Evolutionary conservation across 35 echinoderm and acorn worm species (phyloP), one percentile per base, ranked within the genome.

Genomic region (Anneissia japonica): DNA sequence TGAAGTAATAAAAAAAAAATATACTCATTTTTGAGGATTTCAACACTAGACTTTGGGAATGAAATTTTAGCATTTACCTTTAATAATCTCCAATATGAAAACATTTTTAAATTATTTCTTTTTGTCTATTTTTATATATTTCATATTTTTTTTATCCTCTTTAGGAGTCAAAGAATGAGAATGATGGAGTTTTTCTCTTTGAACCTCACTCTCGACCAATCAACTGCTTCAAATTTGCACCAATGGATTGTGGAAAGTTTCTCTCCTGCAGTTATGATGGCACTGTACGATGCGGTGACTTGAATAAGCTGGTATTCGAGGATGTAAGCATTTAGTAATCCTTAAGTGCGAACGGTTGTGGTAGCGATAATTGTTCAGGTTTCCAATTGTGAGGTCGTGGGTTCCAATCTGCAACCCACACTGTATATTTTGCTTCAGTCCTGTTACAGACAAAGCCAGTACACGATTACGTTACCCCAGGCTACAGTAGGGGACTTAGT

Each of bases 201-300:
- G 76, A 82, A 4, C 91, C 91, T 9, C 91, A 93, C 38, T 73
- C 72, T 46, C 73, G 88, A 29, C 95, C 88, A 13, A 75, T 97
- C 79, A 91, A 85, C 45, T 88, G 88, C 74, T 82, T 97, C 17
- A 38, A 73, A 74, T 93, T 97, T 74, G 84, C 77, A 51, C 91
- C 88, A 5, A 45, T 4, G 26, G 43, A 88, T 38, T 82, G 82
- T 0, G 43, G 74, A 76, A 97, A 97, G 40, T 39, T 97, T 19
- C 93, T 76, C 80, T 90, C 95, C 11, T 75, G 79, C 13, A 88
- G 88, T 33, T 97, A 97, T 14, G 95, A 97, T 86, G 95, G 95
- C 17, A 97, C 95, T 31, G 39, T 97, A 29, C 39, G 91, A 30
- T 93, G 91, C 32, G 95, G 95, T 0, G 95, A 97, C 81, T 93